Base-by-base conservation (phyloP, 2,113 vertebrate genomes). In the Taurulus bubalis region DNA sequence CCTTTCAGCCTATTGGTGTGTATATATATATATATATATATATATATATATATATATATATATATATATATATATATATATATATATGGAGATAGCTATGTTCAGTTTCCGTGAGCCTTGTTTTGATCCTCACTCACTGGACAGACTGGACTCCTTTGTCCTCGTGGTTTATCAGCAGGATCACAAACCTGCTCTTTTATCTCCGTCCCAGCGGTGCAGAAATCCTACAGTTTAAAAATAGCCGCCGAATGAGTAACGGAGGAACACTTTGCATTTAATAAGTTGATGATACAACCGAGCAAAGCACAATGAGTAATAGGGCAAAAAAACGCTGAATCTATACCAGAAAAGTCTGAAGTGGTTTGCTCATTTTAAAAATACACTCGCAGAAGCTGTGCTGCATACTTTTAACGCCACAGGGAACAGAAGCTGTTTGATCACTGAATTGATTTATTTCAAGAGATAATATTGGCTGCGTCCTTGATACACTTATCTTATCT, bases 191-290 rank as follows among this genome's bases (percentile, higher is more conserved):
- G 67, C 72, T 85, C 79, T 65, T 90, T 91, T 90, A 88, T 90
- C 79, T 89, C 75, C 36, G 83, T 47, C 75, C 67, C 11, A 3
- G 36, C n/a, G 2, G 42, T 66, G 76, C 75, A 81, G 58, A 87
- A 84, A 79, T 67, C 55, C 82, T 59, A 49, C 84, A 26, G 74
- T 87, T 62, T 85, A 91, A 90, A 92, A 92, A 91, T 90, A 91
- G 85, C 79, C 51, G 32, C 18, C 1, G 51, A 79, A 79, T 74
- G 69, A 77, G 58, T 82, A 87, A 85, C 75, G 0, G 1, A 40
- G 22, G 73, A 87, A 38, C 66, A 74, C 47, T 78, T 77, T 70
- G 80, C 34, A 73, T 89, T 83, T 78, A 79, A 87, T 55, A 80
- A 85, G 84, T 82, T 76, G 75, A 85, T 83, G 87, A 80, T 87